Evolutionary conservation across 2,888 invertebrate species (phyloP), one percentile per base, ranked within the genome.

Genomic region (Metacarcinus magister): DNA sequence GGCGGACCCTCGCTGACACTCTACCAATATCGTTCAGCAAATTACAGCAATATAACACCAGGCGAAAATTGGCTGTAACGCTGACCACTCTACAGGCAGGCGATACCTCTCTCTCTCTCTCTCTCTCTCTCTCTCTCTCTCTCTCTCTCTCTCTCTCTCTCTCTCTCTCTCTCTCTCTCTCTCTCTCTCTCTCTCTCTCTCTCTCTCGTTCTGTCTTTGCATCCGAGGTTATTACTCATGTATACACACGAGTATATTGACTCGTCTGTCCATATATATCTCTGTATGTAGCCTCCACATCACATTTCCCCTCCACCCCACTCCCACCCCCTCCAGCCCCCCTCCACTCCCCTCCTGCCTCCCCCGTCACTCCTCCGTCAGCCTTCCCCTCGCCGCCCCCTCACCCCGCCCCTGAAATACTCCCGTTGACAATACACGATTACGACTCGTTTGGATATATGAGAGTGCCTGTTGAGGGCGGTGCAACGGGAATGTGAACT

Each of bases 21-120:
- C 92, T 23, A 48, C 92, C 94, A 89, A 94, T 94, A 94, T 94
- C 94, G 94, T 87, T 94, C 87, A 87, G 75, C 94, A 94, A 87
- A 94, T 94, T 94, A 94, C 94, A 94, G 19, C 87, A 39, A 82
- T 82, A 94, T 87, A 94, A 94, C 54, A 94, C 94, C n/a, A 28
- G 87, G n/a, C 28, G 46, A 48, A 94, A 75, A 94, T 94, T 94
- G 94, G 46, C 94, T 94, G 94, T 89, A 87, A 94, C 46, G 48
- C n/a, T 94, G 75, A 39, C 67, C 28, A 44, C 39, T 39, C 39
- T 19, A 93, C 60, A 67, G 23, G 67, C 67, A 67, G 67, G 67
- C 60, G 67, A 28, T 67, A 39, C 60, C 48, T 93, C 48, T 28
- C 43, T 67, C 43, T 67, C 32, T 16, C 67, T 16, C 93, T 93